Evolutionary conservation across 1,140 invertebrate genomes (phyloP).

Genomic region (Lucilia sericata): DNA sequence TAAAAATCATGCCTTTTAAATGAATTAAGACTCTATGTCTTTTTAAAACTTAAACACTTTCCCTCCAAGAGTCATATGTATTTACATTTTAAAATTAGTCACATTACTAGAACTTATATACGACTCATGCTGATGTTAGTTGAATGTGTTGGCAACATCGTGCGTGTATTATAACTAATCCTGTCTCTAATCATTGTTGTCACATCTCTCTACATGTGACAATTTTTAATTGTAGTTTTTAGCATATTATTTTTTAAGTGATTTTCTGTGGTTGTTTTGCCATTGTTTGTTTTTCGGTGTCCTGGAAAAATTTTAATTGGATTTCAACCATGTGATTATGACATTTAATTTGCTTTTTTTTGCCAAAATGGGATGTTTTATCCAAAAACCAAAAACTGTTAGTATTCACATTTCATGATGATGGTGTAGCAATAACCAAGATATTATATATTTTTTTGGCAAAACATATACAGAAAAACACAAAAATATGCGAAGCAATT

Average conservation of each 20-base stretch:
- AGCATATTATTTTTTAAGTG: conserved; percentile 21
- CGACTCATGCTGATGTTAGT: background rate
- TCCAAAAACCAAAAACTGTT: background rate
- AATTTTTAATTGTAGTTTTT: conserved; percentile 15
- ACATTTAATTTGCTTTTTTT: conserved; percentile 31
- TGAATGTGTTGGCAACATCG: background rate
- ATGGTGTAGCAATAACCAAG: background rate
- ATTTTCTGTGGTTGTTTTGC: conserved; percentile 21
- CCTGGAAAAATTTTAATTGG: conserved; percentile 23
- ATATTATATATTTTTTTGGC: background rate
- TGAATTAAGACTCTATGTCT: no score
- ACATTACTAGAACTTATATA: background rate
- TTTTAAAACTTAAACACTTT: background rate
- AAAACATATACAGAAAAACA: background rate
- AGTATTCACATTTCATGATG: background rate
- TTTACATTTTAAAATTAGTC: background rate
- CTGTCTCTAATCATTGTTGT: background rate
- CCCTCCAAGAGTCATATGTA: background rate
- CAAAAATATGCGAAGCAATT: background rate
- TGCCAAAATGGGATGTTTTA: background rate
- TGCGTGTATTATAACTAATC: background rate
- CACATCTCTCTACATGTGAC: background rate
- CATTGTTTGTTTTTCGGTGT: conserved; percentile 5
- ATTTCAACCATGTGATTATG: conserved; percentile 16
- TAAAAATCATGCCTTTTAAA: no score